phyloP scores from a whole-genome alignment of 2,888 invertebrate species.

The Caenorhabditis sulstoni region DNA sequence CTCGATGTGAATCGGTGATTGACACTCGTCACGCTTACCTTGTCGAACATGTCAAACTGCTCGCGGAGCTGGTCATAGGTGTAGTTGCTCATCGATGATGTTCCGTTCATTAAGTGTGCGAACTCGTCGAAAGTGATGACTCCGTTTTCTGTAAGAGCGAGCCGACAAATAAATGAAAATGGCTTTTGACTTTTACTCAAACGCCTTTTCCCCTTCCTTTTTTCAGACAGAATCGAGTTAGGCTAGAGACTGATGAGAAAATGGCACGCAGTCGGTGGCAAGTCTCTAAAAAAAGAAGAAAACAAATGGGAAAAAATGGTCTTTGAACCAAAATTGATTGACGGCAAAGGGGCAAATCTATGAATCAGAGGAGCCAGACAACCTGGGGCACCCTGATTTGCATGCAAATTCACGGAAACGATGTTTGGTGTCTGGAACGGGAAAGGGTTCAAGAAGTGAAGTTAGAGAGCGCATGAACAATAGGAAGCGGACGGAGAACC shows the following conservation, averaged over 20 bases:
- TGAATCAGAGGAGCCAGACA: conserved; percentile 6
- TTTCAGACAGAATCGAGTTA: conserved; percentile 15
- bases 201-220: neutral
- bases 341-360: neutral
- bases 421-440: conserved; percentile 30
- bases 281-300: too few relatives aligned
- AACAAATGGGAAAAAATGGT: neutral
- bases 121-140: conserved; percentile 80
- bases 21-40: conserved; percentile 52
- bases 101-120: conserved; percentile 73
- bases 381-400: conserved; percentile 14
- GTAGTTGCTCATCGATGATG: conserved; percentile 65
- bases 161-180: neutral
- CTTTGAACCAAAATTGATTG: neutral
- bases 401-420: conserved; percentile 18
- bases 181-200: conserved; percentile 2
- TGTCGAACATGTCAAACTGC: conserved; percentile 79
- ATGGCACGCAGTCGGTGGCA: neutral
- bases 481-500: neutral
- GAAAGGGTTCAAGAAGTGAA: conserved; percentile 26
- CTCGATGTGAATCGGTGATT: neutral
- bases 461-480: neutral
- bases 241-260: conserved; percentile 1
- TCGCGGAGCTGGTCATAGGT: conserved; percentile 72
- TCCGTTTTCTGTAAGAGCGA: conserved; percentile 74